phyloP scores from a whole-genome alignment of 2,888 invertebrate species.

The Drosophila mettleri region DNA sequence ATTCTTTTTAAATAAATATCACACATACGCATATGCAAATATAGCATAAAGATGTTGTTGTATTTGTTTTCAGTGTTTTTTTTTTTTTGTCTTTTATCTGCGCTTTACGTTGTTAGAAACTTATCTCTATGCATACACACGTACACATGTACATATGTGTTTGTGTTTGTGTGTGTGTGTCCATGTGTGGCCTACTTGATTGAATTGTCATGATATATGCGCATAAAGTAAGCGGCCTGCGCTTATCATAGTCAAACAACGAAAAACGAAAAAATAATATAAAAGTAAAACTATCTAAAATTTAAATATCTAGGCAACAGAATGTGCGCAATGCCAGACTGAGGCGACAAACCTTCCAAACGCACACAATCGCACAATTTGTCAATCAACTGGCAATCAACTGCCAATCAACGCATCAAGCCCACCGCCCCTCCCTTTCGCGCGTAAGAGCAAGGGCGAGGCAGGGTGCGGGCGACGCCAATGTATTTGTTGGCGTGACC shows the following conservation, averaged over 20 bases:
- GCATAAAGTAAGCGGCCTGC: conserved; percentile 40
- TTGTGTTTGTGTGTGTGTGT: too few species aligned
- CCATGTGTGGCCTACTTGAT: conserved; percentile 47
- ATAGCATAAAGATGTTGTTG: conserved; percentile 36
- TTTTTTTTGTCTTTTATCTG: conserved; percentile 54
- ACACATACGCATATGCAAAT: conserved; percentile 56
- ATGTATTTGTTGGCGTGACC: conserved; percentile 38
- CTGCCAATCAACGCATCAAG: conserved; percentile 56
- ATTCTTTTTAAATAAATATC: conserved; percentile 53
- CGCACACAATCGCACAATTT: conserved; percentile 50
- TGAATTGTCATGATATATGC: conserved; percentile 52
- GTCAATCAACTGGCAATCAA: conserved; percentile 72
- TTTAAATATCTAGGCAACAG: conserved; percentile 28
- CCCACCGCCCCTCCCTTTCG: conserved; percentile 5
- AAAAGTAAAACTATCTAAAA: conserved; percentile 11
- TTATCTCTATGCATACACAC: conserved; percentile 46
- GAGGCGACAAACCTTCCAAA: conserved; percentile 42
- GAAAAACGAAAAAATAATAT: conserved; percentile 17
- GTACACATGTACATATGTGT: conserved; percentile 5
- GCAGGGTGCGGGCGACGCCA: conserved; percentile 2
- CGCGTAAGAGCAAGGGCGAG: background rate
- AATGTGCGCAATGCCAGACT: conserved; percentile 40
- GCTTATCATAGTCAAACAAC: conserved; percentile 50
- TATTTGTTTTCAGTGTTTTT: conserved; percentile 13
- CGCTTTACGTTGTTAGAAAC: conserved; percentile 47